These are phyloP conservation scores for Cerastis leucographa DNA, from an alignment of 2,888 invertebrate species.

Conservation along the genomic window DNA sequence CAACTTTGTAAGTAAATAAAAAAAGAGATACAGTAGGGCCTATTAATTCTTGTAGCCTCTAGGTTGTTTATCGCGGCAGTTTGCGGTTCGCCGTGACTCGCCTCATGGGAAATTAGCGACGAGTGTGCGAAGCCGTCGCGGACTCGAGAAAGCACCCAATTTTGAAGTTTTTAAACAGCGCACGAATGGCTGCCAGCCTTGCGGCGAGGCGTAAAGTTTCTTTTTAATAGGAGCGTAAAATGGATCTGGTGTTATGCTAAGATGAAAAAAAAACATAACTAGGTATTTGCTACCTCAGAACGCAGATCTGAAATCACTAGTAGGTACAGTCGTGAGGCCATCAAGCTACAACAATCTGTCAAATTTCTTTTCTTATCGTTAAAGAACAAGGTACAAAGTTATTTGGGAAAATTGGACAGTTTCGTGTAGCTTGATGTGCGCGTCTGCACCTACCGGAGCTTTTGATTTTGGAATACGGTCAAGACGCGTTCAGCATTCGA, in stretches of 20 bases:
- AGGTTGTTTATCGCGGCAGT: slow-evolving; percentile 79
- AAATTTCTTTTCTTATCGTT: too few species aligned
- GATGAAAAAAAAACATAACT: neutral
- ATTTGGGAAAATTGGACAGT: too few species aligned
- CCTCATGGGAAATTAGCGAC: slow-evolving; percentile 81
- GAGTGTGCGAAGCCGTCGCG: slow-evolving; percentile 69
- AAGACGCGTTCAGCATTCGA: neutral
- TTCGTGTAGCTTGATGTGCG: too few species aligned
- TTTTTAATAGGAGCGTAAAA: slow-evolving; percentile 73
- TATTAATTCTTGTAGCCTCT: slow-evolving; percentile 67
- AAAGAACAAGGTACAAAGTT: too few species aligned
- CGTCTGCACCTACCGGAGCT: neutral
- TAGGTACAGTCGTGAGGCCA: too few species aligned
- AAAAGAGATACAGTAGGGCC: slow-evolving; percentile 56
- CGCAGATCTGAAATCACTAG: neutral
- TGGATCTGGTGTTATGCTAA: slow-evolving; percentile 19
- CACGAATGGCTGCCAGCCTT: slow-evolving; percentile 59
- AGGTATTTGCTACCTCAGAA: neutral
- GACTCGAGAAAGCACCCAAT: slow-evolving; percentile 77
- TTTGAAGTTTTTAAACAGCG: slow-evolving; percentile 80
- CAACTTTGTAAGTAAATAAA: slow-evolving; percentile 46
- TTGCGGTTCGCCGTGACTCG: slow-evolving; percentile 75
- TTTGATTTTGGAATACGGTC: neutral
- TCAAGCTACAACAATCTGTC: too few species aligned
- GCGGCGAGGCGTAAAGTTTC: slow-evolving; percentile 69